phyloP scores from a whole-genome alignment of 2,888 invertebrate genomes.

The Willowsia nigromaculata region DNA sequence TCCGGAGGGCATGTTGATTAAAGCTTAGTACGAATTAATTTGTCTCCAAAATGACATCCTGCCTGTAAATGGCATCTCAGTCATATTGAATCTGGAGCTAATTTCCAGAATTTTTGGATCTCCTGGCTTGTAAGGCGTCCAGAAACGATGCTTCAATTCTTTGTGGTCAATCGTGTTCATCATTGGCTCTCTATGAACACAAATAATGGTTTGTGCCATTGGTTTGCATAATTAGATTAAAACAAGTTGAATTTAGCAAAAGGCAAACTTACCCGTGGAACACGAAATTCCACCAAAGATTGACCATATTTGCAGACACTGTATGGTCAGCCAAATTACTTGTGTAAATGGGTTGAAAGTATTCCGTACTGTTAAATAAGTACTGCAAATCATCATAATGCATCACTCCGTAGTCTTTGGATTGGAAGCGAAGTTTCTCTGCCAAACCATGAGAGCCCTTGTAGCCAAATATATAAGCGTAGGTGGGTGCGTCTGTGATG shows the following conservation, averaged over 20 bases:
- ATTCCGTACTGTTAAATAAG: slow-evolving; percentile 70
- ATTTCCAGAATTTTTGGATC: slow-evolving; percentile 65
- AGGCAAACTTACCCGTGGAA: slow-evolving; percentile 52
- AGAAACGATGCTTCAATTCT: slow-evolving; percentile 68
- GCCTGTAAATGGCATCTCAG: slow-evolving; percentile 63
- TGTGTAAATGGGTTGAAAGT: slow-evolving; percentile 59
- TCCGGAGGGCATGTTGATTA: not conserved
- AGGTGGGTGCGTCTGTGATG: slow-evolving; percentile 49
- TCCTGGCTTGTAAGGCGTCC: slow-evolving; percentile 56
- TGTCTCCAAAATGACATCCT: slow-evolving; percentile 67
- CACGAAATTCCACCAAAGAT: slow-evolving; percentile 70
- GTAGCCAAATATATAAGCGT: slow-evolving; percentile 67
- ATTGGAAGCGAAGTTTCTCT: slow-evolving; percentile 69
- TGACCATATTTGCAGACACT: slow-evolving; percentile 66
- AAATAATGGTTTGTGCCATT: not conserved
- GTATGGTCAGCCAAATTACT: slow-evolving; percentile 32
- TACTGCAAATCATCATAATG: slow-evolving; percentile 71
- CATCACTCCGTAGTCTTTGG: slow-evolving; percentile 69
- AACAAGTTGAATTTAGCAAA: too few relatives aligned
- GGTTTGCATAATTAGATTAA: too few relatives aligned
- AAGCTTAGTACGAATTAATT: slow-evolving; percentile 51
- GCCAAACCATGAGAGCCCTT: slow-evolving; percentile 70
- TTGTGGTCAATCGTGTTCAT: slow-evolving; percentile 66
- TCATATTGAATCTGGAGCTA: slow-evolving; percentile 51
- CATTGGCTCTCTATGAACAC: slow-evolving; percentile 54